phyloP scores from a whole-genome alignment of 1,140 invertebrate species.

The Carposina sasakii region DNA sequence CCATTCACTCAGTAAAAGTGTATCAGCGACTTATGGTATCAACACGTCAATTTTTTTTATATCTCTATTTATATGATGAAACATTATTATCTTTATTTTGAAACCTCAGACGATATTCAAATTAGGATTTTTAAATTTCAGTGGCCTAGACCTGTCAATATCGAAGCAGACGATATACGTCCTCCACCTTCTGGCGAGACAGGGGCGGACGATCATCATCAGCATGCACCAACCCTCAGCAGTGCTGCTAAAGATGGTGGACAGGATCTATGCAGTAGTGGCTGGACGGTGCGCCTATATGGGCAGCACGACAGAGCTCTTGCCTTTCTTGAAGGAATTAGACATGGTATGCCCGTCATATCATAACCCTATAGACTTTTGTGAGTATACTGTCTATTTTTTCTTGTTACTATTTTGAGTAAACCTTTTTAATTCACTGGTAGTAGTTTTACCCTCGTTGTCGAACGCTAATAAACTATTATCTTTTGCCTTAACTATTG shows the following conservation, averaged over 20 bases:
- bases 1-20: no score
- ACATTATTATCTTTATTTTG: no score
- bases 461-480: no score
- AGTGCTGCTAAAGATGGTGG: conserved; percentile 90
- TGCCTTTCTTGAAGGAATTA: conserved; percentile 84
- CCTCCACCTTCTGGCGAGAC: conserved; percentile 85
- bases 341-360: conserved; percentile 87
- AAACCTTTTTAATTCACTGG: no score
- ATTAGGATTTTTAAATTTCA: conserved; percentile 66
- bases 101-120: no score
- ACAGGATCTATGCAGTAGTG: conserved; percentile 88
- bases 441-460: no score
- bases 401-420: no score
- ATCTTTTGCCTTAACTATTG: no score
- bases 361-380: conserved; percentile 93
- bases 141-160: conserved; percentile 92
- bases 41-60: no score
- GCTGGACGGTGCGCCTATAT: conserved; percentile 89
- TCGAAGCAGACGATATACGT: conserved; percentile 90
- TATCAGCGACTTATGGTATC: no score
- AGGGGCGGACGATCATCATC: conserved; percentile 93
- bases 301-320: conserved; percentile 80
- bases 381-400: no score
- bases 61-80: no score
- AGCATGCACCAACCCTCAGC: conserved; percentile 95